Conservation (phyloP, 2,888 invertebrate species). For the Saturnia pavonia region DNA sequence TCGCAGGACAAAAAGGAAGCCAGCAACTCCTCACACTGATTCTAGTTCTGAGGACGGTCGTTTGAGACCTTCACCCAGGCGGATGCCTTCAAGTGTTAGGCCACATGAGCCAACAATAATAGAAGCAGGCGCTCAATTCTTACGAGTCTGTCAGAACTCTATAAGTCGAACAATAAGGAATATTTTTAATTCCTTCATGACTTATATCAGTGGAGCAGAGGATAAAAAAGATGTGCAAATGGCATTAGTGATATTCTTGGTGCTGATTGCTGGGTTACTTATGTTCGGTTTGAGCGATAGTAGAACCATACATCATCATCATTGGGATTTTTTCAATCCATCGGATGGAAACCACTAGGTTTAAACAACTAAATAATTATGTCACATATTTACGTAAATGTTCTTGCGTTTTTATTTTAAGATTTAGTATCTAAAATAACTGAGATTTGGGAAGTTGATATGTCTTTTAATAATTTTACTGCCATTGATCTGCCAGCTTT, state of each 20-base stretch:
- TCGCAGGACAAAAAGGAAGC: slow-evolving; percentile 75
- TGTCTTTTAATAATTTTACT: background rate
- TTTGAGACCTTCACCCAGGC: slow-evolving; percentile 66
- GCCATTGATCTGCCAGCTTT: background rate
- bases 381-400: background rate
- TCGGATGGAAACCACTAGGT: slow-evolving; percentile 80
- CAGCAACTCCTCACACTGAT: slow-evolving; percentile 65
- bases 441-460: background rate
- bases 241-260: slow-evolving; percentile 88
- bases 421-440: background rate
- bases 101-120: slow-evolving; percentile 84
- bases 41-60: slow-evolving; percentile 78
- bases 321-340: slow-evolving; percentile 94
- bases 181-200: slow-evolving; percentile 84
- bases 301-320: slow-evolving; percentile 89
- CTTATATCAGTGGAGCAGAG: slow-evolving; percentile 83
- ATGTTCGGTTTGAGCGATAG: slow-evolving; percentile 88
- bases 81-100: slow-evolving; percentile 62
- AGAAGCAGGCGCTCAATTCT: slow-evolving; percentile 86
- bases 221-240: slow-evolving; percentile 88
- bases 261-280: slow-evolving; percentile 89
- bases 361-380: background rate
- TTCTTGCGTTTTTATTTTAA: background rate
- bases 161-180: slow-evolving; percentile 85
- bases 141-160: slow-evolving; percentile 85